A percentile compares a stretch with the other conserved stretches of the same genome.
phyloP scores from a whole-genome alignment of 1,140 invertebrate species.

The Coelopa frigida region DNA sequence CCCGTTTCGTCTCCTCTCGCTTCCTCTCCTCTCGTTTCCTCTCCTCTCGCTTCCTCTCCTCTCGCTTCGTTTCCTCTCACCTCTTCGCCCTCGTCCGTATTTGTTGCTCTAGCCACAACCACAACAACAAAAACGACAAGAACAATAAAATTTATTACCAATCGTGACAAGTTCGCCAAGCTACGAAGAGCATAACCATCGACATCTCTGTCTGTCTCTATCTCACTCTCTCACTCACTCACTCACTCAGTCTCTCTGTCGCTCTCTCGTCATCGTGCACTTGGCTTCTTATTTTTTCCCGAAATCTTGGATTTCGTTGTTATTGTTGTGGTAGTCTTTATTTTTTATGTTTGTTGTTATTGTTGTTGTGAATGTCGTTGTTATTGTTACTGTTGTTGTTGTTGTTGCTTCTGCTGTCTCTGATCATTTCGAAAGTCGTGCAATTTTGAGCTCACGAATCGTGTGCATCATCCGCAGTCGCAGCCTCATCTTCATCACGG shows the following conservation, averaged over 20 bases:
- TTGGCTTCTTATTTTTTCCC: background rate
- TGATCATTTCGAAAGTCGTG: conserved; percentile 10
- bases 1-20: too few relatives aligned
- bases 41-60: too few relatives aligned
- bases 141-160: conserved; percentile 13
- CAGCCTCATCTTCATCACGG: too few relatives aligned
- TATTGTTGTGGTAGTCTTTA: too few relatives aligned
- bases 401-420: background rate
- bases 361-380: conserved; percentile 1
- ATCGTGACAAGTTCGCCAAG: conserved; percentile 14
- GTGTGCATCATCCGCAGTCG: too few relatives aligned
- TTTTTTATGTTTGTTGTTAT: too few relatives aligned
- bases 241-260: background rate
- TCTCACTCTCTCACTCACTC: background rate
- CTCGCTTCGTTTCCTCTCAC: too few relatives aligned
- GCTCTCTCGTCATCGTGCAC: background rate
- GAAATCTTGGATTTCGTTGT: background rate
- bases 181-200: conserved; percentile 2
- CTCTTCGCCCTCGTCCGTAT: too few relatives aligned
- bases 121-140: too few relatives aligned
- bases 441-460: conserved; percentile 3
- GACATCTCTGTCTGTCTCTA: background rate
- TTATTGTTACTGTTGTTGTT: conserved; percentile 6
- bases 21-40: too few relatives aligned
- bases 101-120: too few relatives aligned